phyloP scores from a whole-genome alignment of 2,888 invertebrate species.

The Netelia fuscicornis region DNA sequence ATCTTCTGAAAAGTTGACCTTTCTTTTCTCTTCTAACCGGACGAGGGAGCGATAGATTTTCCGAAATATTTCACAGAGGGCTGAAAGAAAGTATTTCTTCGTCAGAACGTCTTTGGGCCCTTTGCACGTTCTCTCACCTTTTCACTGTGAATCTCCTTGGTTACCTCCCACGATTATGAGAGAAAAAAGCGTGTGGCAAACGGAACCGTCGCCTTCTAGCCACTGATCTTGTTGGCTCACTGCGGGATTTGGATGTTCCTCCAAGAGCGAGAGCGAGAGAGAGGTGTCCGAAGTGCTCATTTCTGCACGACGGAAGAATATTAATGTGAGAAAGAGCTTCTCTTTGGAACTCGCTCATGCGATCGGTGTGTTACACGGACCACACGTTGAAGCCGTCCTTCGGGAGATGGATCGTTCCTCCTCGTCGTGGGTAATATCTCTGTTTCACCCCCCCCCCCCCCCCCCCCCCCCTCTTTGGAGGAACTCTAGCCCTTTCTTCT shows the following conservation, averaged over 20 bases:
- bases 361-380: background rate
- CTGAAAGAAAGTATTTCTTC: conserved; percentile 33
- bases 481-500: conserved; percentile 72
- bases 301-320: conserved; percentile 78
- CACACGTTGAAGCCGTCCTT: conserved; percentile 61
- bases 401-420: conserved; percentile 71
- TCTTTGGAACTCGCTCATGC: conserved; percentile 26
- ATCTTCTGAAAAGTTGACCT: conserved; percentile 47
- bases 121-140: conserved; percentile 55
- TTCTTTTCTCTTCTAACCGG: conserved; percentile 54
- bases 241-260: conserved; percentile 29
- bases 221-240: conserved; percentile 19
- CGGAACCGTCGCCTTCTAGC: conserved; percentile 49
- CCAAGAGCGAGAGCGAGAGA: background rate
- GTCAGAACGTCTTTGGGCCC: conserved; percentile 49
- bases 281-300: conserved; percentile 67
- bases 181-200: conserved; percentile 47
- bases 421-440: conserved; percentile 81
- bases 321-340: conserved; percentile 74
- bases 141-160: conserved; percentile 34
- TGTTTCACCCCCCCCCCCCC: conserved; percentile 74
- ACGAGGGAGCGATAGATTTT: conserved; percentile 63
- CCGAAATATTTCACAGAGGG: conserved; percentile 55
- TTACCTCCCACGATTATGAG: conserved; percentile 65
- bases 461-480: conserved; percentile 71